Percentiles rank a stretch among this genome's conserved stretches.
phyloP scores from a whole-genome alignment of 2,888 invertebrate species.

The Caenorhabditis virilis region DNA sequence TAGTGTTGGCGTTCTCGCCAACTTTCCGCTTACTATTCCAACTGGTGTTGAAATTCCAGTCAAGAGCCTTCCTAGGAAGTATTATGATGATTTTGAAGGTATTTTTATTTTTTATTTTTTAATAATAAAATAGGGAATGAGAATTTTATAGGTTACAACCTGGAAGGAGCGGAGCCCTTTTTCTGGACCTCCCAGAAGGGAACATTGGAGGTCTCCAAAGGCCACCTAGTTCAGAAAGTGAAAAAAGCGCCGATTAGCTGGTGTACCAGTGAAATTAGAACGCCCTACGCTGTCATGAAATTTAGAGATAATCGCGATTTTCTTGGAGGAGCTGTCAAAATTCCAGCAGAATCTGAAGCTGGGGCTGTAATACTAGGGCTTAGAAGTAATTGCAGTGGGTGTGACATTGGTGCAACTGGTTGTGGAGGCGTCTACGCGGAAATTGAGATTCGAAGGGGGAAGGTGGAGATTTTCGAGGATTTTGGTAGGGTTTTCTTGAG shows the following conservation, averaged over 20 bases:
- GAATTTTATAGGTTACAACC: slow-evolving; percentile 13
- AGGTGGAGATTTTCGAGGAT: no score
- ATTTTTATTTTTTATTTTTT: background rate
- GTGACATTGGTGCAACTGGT: no score
- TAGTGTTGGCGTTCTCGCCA: slow-evolving; percentile 15
- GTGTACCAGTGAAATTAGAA: slow-evolving; percentile 9
- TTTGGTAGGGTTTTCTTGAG: no score
- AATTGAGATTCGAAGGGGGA: no score
- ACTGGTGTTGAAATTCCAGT: slow-evolving; percentile 1
- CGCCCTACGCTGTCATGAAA: slow-evolving; percentile 26
- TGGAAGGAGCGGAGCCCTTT: slow-evolving; percentile 28
- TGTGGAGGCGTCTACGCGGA: no score
- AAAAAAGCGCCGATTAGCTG: slow-evolving; percentile 18
- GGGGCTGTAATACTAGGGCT: slow-evolving; percentile 10
- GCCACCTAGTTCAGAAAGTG: slow-evolving; percentile 21
- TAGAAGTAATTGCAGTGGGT: slow-evolving; percentile 21
- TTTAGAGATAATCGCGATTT: background rate
- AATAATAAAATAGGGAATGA: no score
- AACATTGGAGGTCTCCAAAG: slow-evolving; percentile 29
- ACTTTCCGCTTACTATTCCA: slow-evolving; percentile 10
- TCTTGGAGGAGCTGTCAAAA: slow-evolving; percentile 6
- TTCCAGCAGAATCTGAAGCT: slow-evolving; percentile 10
- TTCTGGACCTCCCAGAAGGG: slow-evolving; percentile 40
- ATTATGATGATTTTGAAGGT: slow-evolving; percentile 16
- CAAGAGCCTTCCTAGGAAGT: slow-evolving; percentile 1